A percentile compares a stretch with the other conserved stretches of the same genome.
Evolutionary conservation across 2,888 invertebrate genomes (phyloP).

Genomic region (Mycogona germanica): DNA sequence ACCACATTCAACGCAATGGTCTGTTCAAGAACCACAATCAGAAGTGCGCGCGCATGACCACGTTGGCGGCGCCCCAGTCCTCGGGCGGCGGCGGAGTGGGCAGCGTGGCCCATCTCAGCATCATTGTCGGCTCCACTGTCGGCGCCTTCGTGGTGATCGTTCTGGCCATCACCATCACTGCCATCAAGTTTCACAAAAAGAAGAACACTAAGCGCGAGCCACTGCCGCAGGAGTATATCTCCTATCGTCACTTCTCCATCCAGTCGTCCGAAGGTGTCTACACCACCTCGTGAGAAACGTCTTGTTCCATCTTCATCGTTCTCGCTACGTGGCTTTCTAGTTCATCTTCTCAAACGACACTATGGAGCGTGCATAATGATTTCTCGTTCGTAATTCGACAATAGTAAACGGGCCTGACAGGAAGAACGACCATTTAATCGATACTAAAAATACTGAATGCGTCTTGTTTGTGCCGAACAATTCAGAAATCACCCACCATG

Average conservation of each 20-base stretch:
- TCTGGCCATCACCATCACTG: conserved; percentile 47
- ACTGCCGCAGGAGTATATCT: conserved; percentile 27
- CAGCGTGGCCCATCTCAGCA: conserved; percentile 52
- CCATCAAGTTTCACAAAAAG: conserved; percentile 20
- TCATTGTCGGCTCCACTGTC: conserved; percentile 75
- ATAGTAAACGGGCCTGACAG: no score
- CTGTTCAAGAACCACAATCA: conserved; percentile 18
- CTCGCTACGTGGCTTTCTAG: no score
- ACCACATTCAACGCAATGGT: conserved; percentile 20
- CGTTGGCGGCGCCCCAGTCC: conserved; percentile 11
- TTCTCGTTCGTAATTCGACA: no score
- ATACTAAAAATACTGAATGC: no score
- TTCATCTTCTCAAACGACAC: no score
- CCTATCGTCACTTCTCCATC: conserved; percentile 28
- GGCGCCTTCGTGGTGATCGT: conserved; percentile 74
- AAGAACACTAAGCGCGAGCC: conserved; percentile 20
- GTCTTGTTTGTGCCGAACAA: no score
- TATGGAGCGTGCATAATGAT: no score
- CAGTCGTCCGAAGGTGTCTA: conserved; percentile 23
- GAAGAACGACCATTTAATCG: no score
- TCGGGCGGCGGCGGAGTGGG: neutral
- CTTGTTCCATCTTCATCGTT: no score
- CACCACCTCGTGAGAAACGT: conserved; percentile 13
- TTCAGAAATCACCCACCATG: no score
- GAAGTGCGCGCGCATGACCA: conserved; percentile 24